Conservation (phyloP, 1,140 invertebrate genomes). For the Pogonomyrmex barbatus region DNA sequence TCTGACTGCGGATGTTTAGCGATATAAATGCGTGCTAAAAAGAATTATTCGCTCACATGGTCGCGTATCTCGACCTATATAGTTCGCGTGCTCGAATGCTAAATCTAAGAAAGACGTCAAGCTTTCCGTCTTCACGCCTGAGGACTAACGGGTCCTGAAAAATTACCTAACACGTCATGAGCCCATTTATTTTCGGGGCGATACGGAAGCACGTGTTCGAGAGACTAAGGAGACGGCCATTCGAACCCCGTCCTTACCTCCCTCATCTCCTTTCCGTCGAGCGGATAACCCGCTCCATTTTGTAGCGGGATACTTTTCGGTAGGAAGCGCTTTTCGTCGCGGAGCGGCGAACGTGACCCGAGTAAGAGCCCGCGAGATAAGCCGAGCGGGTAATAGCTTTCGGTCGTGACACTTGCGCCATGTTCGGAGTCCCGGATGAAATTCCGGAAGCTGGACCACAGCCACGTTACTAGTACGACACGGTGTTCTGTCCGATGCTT, state of each 20-base stretch:
- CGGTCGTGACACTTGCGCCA: constrained; percentile 60
- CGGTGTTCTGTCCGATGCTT: constrained; percentile 27
- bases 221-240: constrained; percentile 7
- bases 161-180: constrained; percentile 40
- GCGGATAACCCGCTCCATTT: constrained; percentile 38
- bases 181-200: constrained; percentile 37
- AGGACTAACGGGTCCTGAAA: constrained; percentile 39
- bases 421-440: constrained; percentile 47
- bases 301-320: constrained; percentile 54
- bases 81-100: not conserved
- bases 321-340: constrained; percentile 59
- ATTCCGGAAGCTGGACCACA: constrained; percentile 56
- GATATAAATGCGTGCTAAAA: not conserved
- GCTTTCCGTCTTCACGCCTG: constrained; percentile 2
- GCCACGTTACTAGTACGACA: constrained; percentile 42
- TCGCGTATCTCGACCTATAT: not conserved
- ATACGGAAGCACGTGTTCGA: constrained; percentile 26
- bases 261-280: too few species aligned
- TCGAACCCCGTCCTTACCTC: not conserved
- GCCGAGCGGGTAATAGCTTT: constrained; percentile 64
- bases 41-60: not conserved
- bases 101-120: constrained; percentile 32
- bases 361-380: constrained; percentile 62
- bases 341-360: constrained; percentile 55
- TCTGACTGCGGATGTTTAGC: not conserved